phyloP scores from a whole-genome alignment of 53 echinoderm and acorn worm genomes.

The Crossaster papposus region DNA sequence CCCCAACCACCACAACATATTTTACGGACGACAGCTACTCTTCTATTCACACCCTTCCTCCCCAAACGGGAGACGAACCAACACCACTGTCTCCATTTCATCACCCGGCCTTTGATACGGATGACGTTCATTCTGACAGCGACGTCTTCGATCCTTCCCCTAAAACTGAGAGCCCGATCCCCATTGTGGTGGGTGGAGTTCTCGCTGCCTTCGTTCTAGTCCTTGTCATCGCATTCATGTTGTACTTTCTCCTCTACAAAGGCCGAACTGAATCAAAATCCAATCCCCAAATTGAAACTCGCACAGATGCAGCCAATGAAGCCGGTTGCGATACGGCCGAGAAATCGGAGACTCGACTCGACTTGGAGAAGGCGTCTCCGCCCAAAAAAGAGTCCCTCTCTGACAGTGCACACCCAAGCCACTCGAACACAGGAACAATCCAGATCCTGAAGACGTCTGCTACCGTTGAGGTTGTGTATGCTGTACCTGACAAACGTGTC shows the following conservation, averaged over 20 bases:
- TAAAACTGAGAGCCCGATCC: neutral
- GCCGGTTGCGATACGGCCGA: neutral
- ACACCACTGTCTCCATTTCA: too few species aligned
- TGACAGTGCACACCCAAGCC: neutral
- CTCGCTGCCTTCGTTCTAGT: neutral
- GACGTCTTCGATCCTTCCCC: neutral
- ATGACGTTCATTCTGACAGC: too few species aligned
- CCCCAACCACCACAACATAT: too few species aligned
- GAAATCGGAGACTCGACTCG: neutral
- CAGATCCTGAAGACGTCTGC: neutral
- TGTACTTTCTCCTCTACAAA: neutral
- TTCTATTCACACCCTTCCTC: too few species aligned
- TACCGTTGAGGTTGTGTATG: neutral
- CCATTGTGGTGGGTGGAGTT: neutral
- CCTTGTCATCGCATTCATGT: neutral
- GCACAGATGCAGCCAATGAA: neutral
- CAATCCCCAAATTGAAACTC: neutral
- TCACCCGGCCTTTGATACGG: too few species aligned
- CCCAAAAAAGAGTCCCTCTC: neutral
- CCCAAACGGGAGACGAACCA: too few species aligned
- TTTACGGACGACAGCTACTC: too few species aligned
- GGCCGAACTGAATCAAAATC: neutral
- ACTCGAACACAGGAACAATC: neutral
- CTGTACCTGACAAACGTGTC: neutral
- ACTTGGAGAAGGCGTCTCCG: neutral